Percentiles rank a stretch among this genome's conserved stretches.
These are phyloP conservation scores for Thecophora atra DNA, from an alignment of 2,888 invertebrate genomes.

Conservation along the genomic window DNA sequence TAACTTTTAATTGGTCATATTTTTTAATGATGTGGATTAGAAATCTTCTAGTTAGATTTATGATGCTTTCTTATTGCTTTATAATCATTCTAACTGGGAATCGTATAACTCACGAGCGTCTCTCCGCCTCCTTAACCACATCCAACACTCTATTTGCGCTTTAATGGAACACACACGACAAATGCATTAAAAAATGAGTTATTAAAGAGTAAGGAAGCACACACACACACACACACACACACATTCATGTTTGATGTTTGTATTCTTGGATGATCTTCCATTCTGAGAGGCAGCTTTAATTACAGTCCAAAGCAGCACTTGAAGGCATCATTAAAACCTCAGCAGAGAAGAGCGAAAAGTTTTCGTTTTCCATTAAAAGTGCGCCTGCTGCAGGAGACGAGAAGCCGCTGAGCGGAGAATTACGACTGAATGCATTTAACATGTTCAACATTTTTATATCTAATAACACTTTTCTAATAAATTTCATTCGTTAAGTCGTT, in stretches of 20 bases:
- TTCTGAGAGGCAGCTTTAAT: neutral
- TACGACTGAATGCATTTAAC: neutral
- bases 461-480: neutral
- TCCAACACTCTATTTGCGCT: neutral
- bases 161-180: conserved; percentile 19
- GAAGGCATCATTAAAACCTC: neutral
- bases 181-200: conserved; percentile 25
- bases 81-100: neutral
- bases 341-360: neutral
- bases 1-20: no score
- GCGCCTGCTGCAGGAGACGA: neutral
- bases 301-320: conserved; percentile 7
- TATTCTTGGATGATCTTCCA: no score
- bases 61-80: neutral
- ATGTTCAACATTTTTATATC: conserved; percentile 2
- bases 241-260: neutral
- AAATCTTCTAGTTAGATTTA: neutral
- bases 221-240: neutral
- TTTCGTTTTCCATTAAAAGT: neutral
- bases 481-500: neutral
- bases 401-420: neutral
- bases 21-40: neutral
- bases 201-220: neutral
- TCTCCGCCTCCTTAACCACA: neutral
- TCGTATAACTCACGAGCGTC: neutral